Percentiles rank a stretch among this genome's conserved stretches.
phyloP scores from a whole-genome alignment of 1,140 invertebrate genomes.

The Geopemphigus sp. region DNA sequence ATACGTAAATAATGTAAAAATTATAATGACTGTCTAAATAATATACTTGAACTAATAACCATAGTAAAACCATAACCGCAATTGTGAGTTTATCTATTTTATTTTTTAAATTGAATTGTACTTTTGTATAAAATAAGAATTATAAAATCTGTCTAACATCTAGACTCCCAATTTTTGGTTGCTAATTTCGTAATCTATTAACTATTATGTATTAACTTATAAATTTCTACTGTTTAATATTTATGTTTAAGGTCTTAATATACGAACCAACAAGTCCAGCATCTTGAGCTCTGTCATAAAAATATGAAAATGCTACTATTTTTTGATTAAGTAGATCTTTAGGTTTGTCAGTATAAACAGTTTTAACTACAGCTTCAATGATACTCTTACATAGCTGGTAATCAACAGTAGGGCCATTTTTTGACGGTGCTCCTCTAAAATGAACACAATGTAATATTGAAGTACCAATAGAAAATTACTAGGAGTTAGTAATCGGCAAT shows the following conservation, averaged over 20 bases:
- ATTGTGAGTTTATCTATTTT: too few relatives aligned
- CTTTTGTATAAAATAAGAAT: too few relatives aligned
- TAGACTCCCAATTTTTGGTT: too few relatives aligned
- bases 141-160: too few relatives aligned
- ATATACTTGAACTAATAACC: too few relatives aligned
- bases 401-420: slow-evolving; percentile 25
- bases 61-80: too few relatives aligned
- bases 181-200: too few relatives aligned
- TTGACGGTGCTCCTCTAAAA: slow-evolving; percentile 40
- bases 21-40: too few relatives aligned
- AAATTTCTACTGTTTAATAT: not conserved
- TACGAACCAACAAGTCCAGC: slow-evolving; percentile 67
- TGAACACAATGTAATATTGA: not conserved
- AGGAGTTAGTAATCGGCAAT: too few relatives aligned
- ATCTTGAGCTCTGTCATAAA: slow-evolving; percentile 86
- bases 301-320: slow-evolving; percentile 89
- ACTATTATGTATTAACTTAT: too few relatives aligned
- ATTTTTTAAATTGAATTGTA: too few relatives aligned
- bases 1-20: too few relatives aligned
- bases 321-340: slow-evolving; percentile 64
- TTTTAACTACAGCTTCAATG: slow-evolving; percentile 45
- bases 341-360: slow-evolving; percentile 57
- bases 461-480: not conserved
- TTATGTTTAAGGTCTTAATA: not conserved
- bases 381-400: slow-evolving; percentile 50